Conservation (phyloP, 2,797 vertebrate genomes). For the Muscicapa striata region DNA sequence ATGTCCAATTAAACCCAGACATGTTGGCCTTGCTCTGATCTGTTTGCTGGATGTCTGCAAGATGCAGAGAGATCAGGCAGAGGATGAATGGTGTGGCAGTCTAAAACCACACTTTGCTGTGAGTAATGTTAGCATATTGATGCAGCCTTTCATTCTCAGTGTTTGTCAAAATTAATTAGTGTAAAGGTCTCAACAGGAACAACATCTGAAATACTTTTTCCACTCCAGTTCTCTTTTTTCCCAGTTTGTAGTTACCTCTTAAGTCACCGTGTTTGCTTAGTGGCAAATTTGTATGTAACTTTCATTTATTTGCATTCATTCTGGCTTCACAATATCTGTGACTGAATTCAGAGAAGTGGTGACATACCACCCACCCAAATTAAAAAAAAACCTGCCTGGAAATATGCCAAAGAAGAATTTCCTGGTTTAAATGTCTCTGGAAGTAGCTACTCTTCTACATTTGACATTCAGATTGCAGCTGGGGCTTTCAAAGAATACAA, state of each 20-base stretch:
- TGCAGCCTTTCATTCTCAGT: conserved; percentile 18
- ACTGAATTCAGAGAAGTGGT: not conserved
- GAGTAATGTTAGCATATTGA: conserved; percentile 35
- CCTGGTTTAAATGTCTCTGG: not conserved
- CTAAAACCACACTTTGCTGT: conserved; percentile 18
- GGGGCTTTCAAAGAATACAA: not conserved
- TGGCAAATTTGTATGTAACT: not conserved
- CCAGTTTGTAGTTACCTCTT: not conserved
- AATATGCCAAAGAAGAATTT: not conserved
- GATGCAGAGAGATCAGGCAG: conserved; percentile 29
- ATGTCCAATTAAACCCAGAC: conserved; percentile 23
- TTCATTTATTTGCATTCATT: not conserved
- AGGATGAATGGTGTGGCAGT: conserved; percentile 3
- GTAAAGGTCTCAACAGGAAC: not conserved
- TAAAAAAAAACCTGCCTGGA: not conserved
- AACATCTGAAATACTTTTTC: not conserved
- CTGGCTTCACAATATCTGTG: not conserved
- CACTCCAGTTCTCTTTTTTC: not conserved
- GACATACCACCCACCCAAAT: not conserved
- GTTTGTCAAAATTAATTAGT: conserved; percentile 23
- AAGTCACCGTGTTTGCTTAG: not conserved
- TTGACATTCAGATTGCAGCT: not conserved
- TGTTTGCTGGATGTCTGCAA: conserved; percentile 37
- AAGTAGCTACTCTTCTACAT: not conserved
- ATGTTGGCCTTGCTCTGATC: not conserved